phyloP scores from a whole-genome alignment of 1,140 invertebrate genomes.

The Ostrea edulis region DNA sequence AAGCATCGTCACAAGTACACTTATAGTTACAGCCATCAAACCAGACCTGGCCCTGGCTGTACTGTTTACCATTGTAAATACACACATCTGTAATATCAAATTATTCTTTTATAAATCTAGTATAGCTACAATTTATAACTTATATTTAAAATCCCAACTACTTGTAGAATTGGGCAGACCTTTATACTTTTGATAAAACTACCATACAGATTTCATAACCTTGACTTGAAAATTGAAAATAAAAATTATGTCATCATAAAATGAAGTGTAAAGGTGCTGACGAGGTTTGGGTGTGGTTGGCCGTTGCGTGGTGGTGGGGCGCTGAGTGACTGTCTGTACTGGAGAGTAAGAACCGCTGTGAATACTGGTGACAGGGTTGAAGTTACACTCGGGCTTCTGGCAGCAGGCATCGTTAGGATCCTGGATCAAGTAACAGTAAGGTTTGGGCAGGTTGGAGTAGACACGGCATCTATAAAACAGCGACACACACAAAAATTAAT shows the following conservation, averaged over 20 bases:
- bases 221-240: too few species aligned
- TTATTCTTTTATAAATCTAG: too few species aligned
- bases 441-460: slow-evolving; percentile 52
- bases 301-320: slow-evolving; percentile 47
- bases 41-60: slow-evolving; percentile 64
- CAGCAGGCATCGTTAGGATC: slow-evolving; percentile 61
- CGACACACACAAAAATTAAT: not conserved
- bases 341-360: slow-evolving; percentile 42
- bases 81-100: slow-evolving; percentile 56
- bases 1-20: slow-evolving; percentile 66
- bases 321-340: not conserved
- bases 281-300: slow-evolving; percentile 50
- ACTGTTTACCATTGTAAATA: slow-evolving; percentile 65
- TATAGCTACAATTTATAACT: too few species aligned
- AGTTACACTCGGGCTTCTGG: slow-evolving; percentile 56
- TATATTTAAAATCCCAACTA: too few species aligned
- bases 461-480: slow-evolving; percentile 39
- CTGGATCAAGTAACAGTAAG: slow-evolving; percentile 50
- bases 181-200: too few species aligned
- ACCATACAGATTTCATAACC: too few species aligned
- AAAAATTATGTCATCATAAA: too few species aligned
- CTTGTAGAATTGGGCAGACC: too few species aligned
- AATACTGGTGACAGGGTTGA: slow-evolving; percentile 34
- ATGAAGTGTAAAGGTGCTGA: not conserved
- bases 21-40: slow-evolving; percentile 68